Evolutionary conservation across 2,113 vertebrate species (phyloP), one percentile per base, ranked within the genome.

Genomic region (Ciconia stormi): DNA sequence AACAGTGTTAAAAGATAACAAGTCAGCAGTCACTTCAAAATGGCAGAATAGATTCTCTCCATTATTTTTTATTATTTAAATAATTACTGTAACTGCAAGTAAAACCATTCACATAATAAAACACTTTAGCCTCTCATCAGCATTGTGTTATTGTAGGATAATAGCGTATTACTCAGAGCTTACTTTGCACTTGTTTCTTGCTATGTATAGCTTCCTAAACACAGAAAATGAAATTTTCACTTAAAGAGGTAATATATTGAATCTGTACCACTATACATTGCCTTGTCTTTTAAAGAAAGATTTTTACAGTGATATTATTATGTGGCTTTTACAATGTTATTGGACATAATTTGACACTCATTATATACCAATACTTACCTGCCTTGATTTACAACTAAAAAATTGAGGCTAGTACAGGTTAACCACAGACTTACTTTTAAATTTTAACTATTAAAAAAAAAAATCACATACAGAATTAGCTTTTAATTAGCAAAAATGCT

Each of bases 1-100:
- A 97, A 56, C 27, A 49, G 29, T 34, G 12, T 25, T 92, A 78
- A 93, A 88, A 90, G 72, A 70, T 42, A 97, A 88, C 84, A 95
- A 87, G 79, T 91, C 61, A 95, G 34, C 70, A 69, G 52, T 18
- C 73, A 72, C 26, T 62, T 55, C 62, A n/a, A 29, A 76, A 59
- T 6, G 26, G 73, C 50, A 92, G 40, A 82, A 55, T 30, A 67
- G 20, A 67, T 30, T 77, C 16, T 79, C 52, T 47, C 40, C 32
- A n/a, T 61, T 72, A 47, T 72, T 92, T 40, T 40, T 63, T 30
- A 47, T 79, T 16, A 61, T 49, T 87, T 67, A 66, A 66, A 67
- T 84, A 55, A 81, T 87, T 82, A 50, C 44, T 58, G 38, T 34
- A 93, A 86, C 36, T 65, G 23, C 58, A 79, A 81, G 61, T 14